Evolutionary conservation across 2,888 invertebrate genomes (phyloP), one percentile per base, ranked within the genome.

Genomic region (Archaeoteleia sp.): DNA sequence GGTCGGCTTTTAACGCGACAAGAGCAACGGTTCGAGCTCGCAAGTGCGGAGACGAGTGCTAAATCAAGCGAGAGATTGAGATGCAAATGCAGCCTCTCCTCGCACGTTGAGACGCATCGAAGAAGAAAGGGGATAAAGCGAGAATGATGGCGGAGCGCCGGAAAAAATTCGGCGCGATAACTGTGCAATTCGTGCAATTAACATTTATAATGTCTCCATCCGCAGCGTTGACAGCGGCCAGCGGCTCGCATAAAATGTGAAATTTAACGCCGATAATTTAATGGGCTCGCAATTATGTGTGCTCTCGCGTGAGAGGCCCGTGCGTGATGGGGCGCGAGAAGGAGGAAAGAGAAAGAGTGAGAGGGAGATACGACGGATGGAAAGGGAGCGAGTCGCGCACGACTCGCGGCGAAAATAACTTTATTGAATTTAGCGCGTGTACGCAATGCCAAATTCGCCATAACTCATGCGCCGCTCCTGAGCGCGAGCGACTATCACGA

Each of bases 121-220:
- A 40, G 58, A 60, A 30, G 61, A 46, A 37, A 34, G 48, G 48
- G 40, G 51, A 42, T 35, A 32, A 51, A 61, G 10, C 35, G 62
- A 48, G 49, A 70, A 54, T 57, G 70, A 70, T 65, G 57, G 62
- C 12, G 15, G 60, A 55, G 39, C 61, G 34, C 35, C 35, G 61
- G 58, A 53, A 42, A 72, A 62, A 67, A 49, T 48, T 53, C 43
- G 61, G 55, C 54, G 73, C 75, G 80, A 78, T 80, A 79, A 76
- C 77, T 74, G 77, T 70, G 80, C 76, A 77, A 81, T 80, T 78
- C 77, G 77, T 73, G 76, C 81, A 80, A 68, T 68, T 63, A 82
- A 80, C 78, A 78, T 80, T 80, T 77, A 76, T 77, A 80, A 82
- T 78, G 82, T 82, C 80, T 82, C 76, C 78, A 81, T 82, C 74